Percentiles rank a stretch among this genome's conserved stretches.
These are phyloP conservation scores for Sula dactylatra DNA, from an alignment of 2,113 vertebrate genomes.

Conservation along the genomic window DNA sequence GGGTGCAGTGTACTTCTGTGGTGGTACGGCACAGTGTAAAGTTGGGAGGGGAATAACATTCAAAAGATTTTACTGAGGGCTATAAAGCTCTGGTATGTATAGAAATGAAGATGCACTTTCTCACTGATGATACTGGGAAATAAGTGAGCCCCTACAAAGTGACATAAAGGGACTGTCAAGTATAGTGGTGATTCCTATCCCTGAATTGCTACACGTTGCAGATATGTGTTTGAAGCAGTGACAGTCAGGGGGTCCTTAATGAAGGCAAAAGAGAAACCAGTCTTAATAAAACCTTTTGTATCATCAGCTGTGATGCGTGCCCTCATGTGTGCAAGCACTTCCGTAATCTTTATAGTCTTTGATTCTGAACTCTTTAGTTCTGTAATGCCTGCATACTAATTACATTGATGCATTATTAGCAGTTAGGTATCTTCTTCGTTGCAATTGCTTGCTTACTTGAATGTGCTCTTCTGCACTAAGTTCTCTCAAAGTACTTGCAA, in stretches of 20 bases:
- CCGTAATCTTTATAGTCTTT: not conserved
- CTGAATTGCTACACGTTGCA: not conserved
- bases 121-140: not conserved
- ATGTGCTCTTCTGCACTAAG: not conserved
- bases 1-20: not conserved
- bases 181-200: not conserved
- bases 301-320: not conserved
- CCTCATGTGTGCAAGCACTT: not conserved
- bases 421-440: not conserved
- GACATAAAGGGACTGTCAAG: not conserved
- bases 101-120: not conserved
- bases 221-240: not conserved
- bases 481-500: not conserved
- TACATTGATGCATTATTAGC: not conserved
- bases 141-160: not conserved
- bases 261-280: not conserved
- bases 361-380: not conserved
- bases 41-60: not conserved
- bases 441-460: not conserved
- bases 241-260: not conserved
- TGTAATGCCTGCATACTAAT: not conserved
- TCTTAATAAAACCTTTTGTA: not conserved
- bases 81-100: not conserved
- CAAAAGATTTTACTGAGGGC: not conserved
- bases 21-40: fast-evolving